A percentile compares a stretch with the other conserved stretches of the same genome.
Conservation (phyloP, 1,140 invertebrate genomes). For the Apis florea region DNA sequence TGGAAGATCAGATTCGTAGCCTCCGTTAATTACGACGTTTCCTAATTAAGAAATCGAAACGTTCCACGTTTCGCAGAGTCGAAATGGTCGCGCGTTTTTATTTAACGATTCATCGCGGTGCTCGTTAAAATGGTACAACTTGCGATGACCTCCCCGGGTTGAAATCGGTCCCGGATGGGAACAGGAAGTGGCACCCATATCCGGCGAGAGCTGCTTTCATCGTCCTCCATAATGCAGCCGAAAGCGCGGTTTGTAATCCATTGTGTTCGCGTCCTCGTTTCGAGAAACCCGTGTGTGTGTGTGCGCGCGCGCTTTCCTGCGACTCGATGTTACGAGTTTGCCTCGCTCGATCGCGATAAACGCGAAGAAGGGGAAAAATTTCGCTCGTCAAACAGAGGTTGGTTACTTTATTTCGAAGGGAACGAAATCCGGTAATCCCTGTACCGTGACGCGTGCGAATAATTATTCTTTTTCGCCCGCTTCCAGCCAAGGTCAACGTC, state of each 20-base stretch:
- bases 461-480: conserved; percentile 16
- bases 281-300: conserved; percentile 23
- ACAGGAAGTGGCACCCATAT: conserved; percentile 63
- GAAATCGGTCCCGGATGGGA: conserved; percentile 46
- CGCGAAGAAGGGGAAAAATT: conserved; percentile 18
- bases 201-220: conserved; percentile 60
- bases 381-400: conserved; percentile 25
- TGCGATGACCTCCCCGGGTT: conserved; percentile 47
- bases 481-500: conserved; percentile 16
- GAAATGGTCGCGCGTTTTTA: too few relatives aligned
- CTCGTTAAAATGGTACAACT: conserved; percentile 19
- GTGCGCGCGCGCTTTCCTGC: conserved; percentile 25
- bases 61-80: neutral
- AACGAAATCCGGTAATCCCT: conserved; percentile 27
- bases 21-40: conserved; percentile 1
- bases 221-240: conserved; percentile 54
- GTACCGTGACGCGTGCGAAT: conserved; percentile 13
- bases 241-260: conserved; percentile 59
- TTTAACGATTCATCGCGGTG: conserved; percentile 15
- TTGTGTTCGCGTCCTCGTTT: conserved; percentile 58
- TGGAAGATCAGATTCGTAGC: neutral
- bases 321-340: conserved; percentile 35
- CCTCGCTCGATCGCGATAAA: conserved; percentile 49
- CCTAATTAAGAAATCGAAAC: conserved; percentile 6
- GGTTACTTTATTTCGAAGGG: conserved; percentile 11